phyloP scores from a whole-genome alignment of 2,888 invertebrate species.

The Brachyptera putata region DNA sequence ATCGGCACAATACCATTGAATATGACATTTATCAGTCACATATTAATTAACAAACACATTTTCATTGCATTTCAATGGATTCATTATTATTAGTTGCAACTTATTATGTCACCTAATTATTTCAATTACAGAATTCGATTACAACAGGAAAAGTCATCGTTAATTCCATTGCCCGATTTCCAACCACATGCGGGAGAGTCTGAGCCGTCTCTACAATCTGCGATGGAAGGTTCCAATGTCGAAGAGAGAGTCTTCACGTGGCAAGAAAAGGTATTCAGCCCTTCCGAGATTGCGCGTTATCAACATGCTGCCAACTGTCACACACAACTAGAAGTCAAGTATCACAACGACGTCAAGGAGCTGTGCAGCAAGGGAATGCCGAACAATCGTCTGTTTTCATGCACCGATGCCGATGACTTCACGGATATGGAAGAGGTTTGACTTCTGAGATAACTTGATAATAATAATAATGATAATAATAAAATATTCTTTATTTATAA shows the following conservation, averaged over 20 bases:
- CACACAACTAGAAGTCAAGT: conserved; percentile 56
- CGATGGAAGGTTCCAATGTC: conserved; percentile 23
- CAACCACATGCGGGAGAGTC: too few relatives aligned
- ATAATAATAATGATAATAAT: too few relatives aligned
- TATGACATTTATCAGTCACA: background rate
- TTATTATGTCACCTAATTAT: background rate
- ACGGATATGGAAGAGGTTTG: conserved; percentile 38
- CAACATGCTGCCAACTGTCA: conserved; percentile 57
- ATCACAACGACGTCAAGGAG: conserved; percentile 47
- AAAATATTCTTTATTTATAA: too few relatives aligned
- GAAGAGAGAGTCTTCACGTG: conserved; percentile 53
- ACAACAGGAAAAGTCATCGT: conserved; percentile 31
- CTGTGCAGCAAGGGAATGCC: conserved; percentile 36
- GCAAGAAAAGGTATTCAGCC: conserved; percentile 68
- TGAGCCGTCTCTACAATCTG: conserved; percentile 21
- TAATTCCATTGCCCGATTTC: conserved; percentile 29
- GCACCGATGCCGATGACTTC: conserved; percentile 54
- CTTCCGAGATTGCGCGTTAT: conserved; percentile 50
- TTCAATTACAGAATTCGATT: conserved; percentile 27
- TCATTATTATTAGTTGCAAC: too few relatives aligned
- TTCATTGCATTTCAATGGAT: too few relatives aligned
- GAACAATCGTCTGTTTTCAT: conserved; percentile 51
- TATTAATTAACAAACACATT: too few relatives aligned
- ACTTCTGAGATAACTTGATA: too few relatives aligned
- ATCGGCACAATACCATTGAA: background rate